Percentiles rank a stretch among this genome's conserved stretches.
Evolutionary conservation across 2,113 vertebrate genomes (phyloP).

Genomic region (Labrus mixtus): DNA sequence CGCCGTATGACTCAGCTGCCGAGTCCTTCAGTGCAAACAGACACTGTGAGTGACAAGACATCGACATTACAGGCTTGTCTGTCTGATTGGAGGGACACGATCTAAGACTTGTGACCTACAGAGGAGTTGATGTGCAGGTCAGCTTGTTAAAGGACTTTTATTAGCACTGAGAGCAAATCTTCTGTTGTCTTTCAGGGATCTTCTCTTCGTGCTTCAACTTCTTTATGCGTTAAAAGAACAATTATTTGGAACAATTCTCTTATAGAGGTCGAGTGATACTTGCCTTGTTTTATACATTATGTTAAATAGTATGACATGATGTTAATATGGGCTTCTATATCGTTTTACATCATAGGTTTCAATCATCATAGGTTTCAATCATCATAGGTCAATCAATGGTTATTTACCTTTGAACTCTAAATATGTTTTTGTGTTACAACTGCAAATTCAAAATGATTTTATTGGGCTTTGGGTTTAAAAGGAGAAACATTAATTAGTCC

Average conservation of each 20-base stretch:
- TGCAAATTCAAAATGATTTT: no score
- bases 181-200: slow-evolving; percentile 17
- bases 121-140: slow-evolving; percentile 26
- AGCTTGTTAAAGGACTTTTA: slow-evolving; percentile 60
- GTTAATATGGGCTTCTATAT: not conserved
- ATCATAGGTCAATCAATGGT: no score
- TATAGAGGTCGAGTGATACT: not conserved
- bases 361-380: not conserved
- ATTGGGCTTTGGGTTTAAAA: no score
- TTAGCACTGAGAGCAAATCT: slow-evolving; percentile 55
- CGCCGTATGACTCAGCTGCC: slow-evolving; percentile 54
- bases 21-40: slow-evolving; percentile 27
- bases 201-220: slow-evolving; percentile 7
- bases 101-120: slow-evolving; percentile 20
- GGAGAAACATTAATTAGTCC: no score
- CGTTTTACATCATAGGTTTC: not conserved
- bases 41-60: slow-evolving; percentile 58
- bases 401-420: no score
- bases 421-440: no score
- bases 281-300: not conserved
- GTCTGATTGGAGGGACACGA: slow-evolving; percentile 49
- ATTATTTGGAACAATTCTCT: not conserved
- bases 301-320: not conserved
- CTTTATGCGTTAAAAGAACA: slow-evolving; percentile 7
- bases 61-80: slow-evolving; percentile 50